Base-by-base conservation (phyloP, 2,797 vertebrate species). In the Simalia tracyae region DNA sequence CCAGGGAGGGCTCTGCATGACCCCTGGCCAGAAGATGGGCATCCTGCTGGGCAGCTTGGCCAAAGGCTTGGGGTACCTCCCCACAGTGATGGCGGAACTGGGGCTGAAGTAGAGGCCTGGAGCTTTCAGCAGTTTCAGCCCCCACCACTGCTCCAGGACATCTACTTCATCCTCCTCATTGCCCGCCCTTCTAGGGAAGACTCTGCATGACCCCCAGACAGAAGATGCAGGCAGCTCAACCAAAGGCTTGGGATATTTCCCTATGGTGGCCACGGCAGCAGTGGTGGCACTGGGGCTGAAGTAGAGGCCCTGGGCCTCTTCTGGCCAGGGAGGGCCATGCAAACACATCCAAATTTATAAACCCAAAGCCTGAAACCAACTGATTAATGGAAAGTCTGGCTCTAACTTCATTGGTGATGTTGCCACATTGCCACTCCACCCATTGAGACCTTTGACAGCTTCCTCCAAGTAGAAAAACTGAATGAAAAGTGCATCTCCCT, bases 11-110 rank as follows among this genome's bases (percentile, higher is more conserved):
- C 98, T 99, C 96, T 99, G 99, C 98, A 99, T 99, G 92, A 99
- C 98, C 36, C 99, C 99, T 0, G 99, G 99, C 99, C 99, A 99
- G 96, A 99, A 99, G 97, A 99, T 99, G 36, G 99, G 99, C 61
- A 98, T 99, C 97, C 99, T 97, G 92, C 99, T 99, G 42, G 99
- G 99, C 14, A 99, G 97, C 28, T 99, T 99, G 19, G 98, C 98
- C 93, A 99, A 97, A 0, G 99, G 99, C 95, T 99, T 99, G 57
- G 99, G 99, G 96, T 99, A 99, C n/a, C 99, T 98, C 89, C 98
- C 98, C 96, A 36, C 36, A 36, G 36, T 36, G 36, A 36, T 36
- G 15, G 87, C 92, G 66, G 98, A 98, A 84, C 98, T 97, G 92
- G 98, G 98, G 95, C 98, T 98, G 85, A 99, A 98, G 97, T 99